Evolutionary conservation across 2,113 vertebrate species (phyloP), one percentile per base, ranked within the genome.

Genomic region (Esox niger): DNA sequence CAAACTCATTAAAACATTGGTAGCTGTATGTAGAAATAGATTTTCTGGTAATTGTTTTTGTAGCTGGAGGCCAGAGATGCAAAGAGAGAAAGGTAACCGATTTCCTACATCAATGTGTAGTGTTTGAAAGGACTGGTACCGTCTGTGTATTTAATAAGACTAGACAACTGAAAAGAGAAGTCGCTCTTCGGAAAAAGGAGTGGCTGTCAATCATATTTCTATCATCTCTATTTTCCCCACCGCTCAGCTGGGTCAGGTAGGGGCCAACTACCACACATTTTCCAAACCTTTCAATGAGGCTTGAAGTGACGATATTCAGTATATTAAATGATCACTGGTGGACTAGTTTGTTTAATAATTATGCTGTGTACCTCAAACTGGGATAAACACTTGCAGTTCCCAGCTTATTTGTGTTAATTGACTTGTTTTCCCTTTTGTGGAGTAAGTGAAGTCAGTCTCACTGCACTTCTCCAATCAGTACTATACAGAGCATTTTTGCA

Each of bases 31-130:
- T 86, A 86, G 75, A 87, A 88, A 90, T 89, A 78, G 86, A 90
- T 89, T 89, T 90, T 84, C 81, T 78, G 66, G 81, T 91, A 89
- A 90, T 91, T 89, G 88, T 86, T 87, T 90, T 89, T 88, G 76
- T 83, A 74, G 82, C 90, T 84, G 8, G 58, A 77, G 87, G 90
- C 87, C 70, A 35, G 6, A 58, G 75, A 79, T 78, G 65, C 17
- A 29, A 75, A 82, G 77, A 76, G 81, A 69, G 59, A 73, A 77
- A 63, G 59, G 71, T 82, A 58, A 66, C 64, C 60, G 65, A 72
- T 87, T 88, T 82, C 74, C 84, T 69, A 65, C 76, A 75, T 80
- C 70, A 85, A 73, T 54, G 70, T 81, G 77, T 43, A n/a, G n/a
- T 30, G 71, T 77, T 87, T 80, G 59, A 63, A 78, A 65, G 74